Conservation (phyloP, 2,797 vertebrate genomes). For the Pagetopsis macropterus region DNA sequence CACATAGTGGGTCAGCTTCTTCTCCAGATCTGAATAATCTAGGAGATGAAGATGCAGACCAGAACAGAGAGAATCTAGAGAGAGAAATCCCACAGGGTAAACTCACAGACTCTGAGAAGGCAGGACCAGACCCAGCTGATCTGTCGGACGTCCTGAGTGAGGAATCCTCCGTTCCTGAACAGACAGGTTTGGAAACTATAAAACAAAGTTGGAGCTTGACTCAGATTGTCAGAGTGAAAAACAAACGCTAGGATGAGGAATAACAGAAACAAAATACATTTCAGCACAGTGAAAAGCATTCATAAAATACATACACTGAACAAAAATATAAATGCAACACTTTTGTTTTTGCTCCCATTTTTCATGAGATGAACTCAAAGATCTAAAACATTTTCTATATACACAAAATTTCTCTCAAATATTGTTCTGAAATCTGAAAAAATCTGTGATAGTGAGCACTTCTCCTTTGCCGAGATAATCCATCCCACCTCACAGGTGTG, state of each 20-base stretch:
- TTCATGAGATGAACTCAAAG: too few relatives aligned
- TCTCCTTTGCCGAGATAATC: too few relatives aligned
- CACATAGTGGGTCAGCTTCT: rapidly evolving
- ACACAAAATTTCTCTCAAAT: too few relatives aligned
- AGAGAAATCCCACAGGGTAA: neutral
- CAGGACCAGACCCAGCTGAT: neutral
- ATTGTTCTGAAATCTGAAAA: too few relatives aligned
- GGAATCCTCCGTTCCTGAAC: neutral
- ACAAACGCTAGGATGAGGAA: neutral
- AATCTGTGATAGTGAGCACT: too few relatives aligned
- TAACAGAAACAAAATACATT: neutral
- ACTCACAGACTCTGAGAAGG: neutral
- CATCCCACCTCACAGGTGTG: too few relatives aligned
- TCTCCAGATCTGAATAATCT: neutral
- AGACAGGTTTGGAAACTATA: constrained; percentile 5
- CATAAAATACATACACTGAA: too few relatives aligned
- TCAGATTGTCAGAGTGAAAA: neutral
- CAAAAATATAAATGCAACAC: too few relatives aligned
- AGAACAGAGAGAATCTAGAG: neutral
- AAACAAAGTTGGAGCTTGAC: neutral
- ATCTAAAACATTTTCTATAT: too few relatives aligned
- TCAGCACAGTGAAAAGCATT: neutral
- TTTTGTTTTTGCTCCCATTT: too few relatives aligned
- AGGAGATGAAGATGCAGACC: neutral
- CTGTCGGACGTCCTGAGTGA: neutral